A percentile compares a stretch with the other conserved stretches of the same genome.
phyloP scores from a whole-genome alignment of 2,888 invertebrate species.

The Acleris laterana region DNA sequence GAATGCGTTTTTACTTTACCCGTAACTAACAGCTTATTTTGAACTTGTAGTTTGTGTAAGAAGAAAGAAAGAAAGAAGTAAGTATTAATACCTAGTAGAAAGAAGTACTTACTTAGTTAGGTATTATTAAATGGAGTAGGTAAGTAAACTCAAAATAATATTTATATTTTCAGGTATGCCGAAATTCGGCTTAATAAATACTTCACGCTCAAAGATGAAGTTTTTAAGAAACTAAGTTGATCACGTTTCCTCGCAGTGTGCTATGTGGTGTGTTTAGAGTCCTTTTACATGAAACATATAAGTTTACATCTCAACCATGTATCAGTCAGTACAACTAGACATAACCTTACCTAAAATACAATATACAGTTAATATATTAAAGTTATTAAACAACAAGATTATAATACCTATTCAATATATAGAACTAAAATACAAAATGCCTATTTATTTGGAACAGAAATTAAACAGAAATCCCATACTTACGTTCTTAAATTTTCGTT shows the following conservation, averaged over 20 bases:
- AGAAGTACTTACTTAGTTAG: too few relatives aligned
- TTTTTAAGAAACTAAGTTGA: conserved; percentile 66
- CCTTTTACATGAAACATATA: conserved; percentile 4
- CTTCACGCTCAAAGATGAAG: conserved; percentile 86
- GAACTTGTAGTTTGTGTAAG: too few relatives aligned
- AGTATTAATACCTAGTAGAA: too few relatives aligned
- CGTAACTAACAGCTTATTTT: too few relatives aligned
- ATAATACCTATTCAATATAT: conserved; percentile 2
- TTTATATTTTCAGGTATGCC: conserved; percentile 84
- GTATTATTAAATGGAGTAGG: too few relatives aligned
- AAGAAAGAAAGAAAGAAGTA: too few relatives aligned
- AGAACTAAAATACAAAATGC: not conserved
- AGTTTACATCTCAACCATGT: conserved; percentile 1
- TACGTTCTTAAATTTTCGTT: too few relatives aligned
- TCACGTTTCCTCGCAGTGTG: conserved; percentile 18
- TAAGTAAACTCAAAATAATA: not conserved
- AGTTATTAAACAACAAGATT: conserved; percentile 10
- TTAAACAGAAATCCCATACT: too few relatives aligned
- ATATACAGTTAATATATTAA: conserved; percentile 22
- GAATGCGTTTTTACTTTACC: too few relatives aligned
- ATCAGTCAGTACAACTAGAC: conserved; percentile 6
- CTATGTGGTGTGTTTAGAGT: not conserved
- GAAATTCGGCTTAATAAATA: conserved; percentile 89
- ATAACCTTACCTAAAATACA: not conserved
- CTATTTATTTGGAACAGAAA: not conserved